Percentiles rank a stretch among this genome's conserved stretches.
These are phyloP conservation scores for Ctenopoma kingsleyae DNA, from an alignment of 2,797 vertebrate species.

Conservation along the genomic window DNA sequence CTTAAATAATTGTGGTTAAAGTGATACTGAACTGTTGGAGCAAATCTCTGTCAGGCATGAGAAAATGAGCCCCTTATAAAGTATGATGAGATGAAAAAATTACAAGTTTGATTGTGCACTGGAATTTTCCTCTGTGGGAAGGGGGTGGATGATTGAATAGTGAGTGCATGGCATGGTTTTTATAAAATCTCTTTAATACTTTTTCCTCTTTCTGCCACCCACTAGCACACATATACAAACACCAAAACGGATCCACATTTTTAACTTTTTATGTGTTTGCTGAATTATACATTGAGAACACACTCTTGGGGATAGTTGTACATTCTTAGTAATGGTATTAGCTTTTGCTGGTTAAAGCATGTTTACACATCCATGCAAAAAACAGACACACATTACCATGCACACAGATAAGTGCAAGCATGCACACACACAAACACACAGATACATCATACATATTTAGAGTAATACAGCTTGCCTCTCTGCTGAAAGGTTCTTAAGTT, in stretches of 20 bases:
- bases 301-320: conserved; percentile 60
- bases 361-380: conserved; percentile 38
- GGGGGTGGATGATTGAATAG: conserved; percentile 11
- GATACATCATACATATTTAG: conserved; percentile 22
- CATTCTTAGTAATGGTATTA: conserved; percentile 62
- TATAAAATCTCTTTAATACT: conserved; percentile 27
- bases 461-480: not conserved
- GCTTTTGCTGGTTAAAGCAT: conserved; percentile 56
- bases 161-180: conserved; percentile 20
- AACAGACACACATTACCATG: conserved; percentile 7
- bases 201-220: conserved; percentile 33
- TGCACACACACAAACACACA: not conserved
- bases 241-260: conserved; percentile 49
- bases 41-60: conserved; percentile 19
- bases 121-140: conserved; percentile 11
- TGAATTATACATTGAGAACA: conserved; percentile 76
- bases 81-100: conserved; percentile 39
- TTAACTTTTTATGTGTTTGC: conserved; percentile 62
- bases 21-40: conserved; percentile 23
- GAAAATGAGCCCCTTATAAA: conserved; percentile 26
- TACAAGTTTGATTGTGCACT: conserved; percentile 27
- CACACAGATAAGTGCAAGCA: conserved; percentile 16
- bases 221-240: conserved; percentile 40
- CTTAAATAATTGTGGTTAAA: conserved; percentile 55
- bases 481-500: conserved; percentile 44